Base-by-base conservation (phyloP, 37 sponge, comb jelly and placozoan species). In the Halisarca cf. caerulea region DNA sequence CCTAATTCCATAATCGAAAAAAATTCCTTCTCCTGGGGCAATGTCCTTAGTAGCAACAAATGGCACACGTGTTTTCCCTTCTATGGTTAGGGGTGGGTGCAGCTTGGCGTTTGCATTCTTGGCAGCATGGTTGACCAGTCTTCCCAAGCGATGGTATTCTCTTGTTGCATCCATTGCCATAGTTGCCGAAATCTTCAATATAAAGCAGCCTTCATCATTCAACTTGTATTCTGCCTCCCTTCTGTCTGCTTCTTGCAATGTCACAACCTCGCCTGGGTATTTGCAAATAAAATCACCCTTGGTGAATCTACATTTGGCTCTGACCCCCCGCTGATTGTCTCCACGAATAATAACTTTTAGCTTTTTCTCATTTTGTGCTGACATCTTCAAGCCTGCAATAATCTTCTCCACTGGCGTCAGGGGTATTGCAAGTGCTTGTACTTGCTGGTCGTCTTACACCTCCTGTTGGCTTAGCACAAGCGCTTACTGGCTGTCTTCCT, bases 61-160 rank as follows among this genome's bases (percentile, higher is more conserved):
- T 14, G 53, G 33, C 58, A 79, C 57, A 14, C 58, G 20, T 32
- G n/a, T 47, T 8, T 3, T 15, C 21, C 80, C 58, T 25, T 54
- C 2, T 2, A 79, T n/a, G 24, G 33, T 5, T 0, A 79, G 58
- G 3, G 80, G 58, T 35, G 21, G 23, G 33, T 25, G 30, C 33
- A 51, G 80, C 53, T 43, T 79, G 25, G 53, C 0, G 27, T 43
- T 79, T 18, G 80, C 6, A 18, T 47, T 53, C 15, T 7, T 53
- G 5, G 27, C 15, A 2, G 80, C 54, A 51, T 79, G 80, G 80
- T 79, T 79, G 53, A 79, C n/a, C 0, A 53, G 55, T 47, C 80
- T 23, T 23, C 80, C 80, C 1, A n/a, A 1, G 0, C 53, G 1
- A 15, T 54, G 2, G 2, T 41, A 43, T 8, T 20, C 28, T 6